Base-by-base conservation (phyloP, 2,113 vertebrate species). In the Microcebus jonahi region DNA sequence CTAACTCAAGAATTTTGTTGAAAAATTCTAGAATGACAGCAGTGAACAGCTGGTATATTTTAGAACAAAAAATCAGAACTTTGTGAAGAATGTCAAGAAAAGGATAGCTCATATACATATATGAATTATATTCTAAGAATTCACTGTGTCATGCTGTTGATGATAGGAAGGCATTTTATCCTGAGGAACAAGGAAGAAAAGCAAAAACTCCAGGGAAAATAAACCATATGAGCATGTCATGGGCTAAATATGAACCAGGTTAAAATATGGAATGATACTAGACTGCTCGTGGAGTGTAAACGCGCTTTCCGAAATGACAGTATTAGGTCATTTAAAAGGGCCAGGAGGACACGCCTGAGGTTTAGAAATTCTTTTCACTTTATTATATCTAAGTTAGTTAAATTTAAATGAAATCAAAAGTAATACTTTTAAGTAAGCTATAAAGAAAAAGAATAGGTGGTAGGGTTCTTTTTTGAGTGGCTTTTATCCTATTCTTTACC, bases 381-480 rank as follows among this genome's bases (percentile, higher is more conserved):
- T 88, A 55, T 88, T 83, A 76, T 68, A 61, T 88, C 15, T 83
- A 81, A 55, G 17, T 92, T 85, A 75, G 70, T 71, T 96, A 88
- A 92, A 67, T 59, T 70, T 15, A 84, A 77, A 71, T 70, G 90
- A 95, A 75, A 53, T 84, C 53, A 81, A 70, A n/a, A 57, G 9
- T 89, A 73, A 57, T 88, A 55, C 87, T 83, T 67, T 48, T 34
- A 85, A 80, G 31, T 76, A 45, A 85, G 57, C 53, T 87, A 50
- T 31, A 27, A 75, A 53, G 29, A 15, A 83, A 27, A 75, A 53
- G 29, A 15, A 83, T 85, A 25, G 20, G 17, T 75, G 1, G 31
- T 85, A 31, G 18, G 29, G 23, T 75, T 91, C 48, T 61, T 91
- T 87, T 75, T 68, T 67, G 3, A 10, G 15, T 88, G 31, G 6